These are phyloP conservation scores for Pentalonia nigronervosa DNA, from an alignment of 1,140 invertebrate genomes.

Conservation along the genomic window DNA sequence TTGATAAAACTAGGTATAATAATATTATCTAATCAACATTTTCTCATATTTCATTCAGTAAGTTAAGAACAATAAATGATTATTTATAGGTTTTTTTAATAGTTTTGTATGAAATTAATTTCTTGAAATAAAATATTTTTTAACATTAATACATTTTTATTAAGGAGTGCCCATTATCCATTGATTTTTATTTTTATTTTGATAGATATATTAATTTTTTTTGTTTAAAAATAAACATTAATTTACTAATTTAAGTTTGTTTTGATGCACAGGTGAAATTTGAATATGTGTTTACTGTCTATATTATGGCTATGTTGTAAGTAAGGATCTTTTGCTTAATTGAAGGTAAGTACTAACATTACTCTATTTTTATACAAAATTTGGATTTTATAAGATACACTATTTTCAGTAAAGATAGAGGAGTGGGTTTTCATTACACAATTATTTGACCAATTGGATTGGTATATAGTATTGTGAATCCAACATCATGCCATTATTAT, in stretches of 20 bases:
- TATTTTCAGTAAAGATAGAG: slow-evolving; percentile 47
- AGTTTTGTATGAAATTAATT: background rate
- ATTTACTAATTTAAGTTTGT: background rate
- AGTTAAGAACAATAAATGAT: background rate
- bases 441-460: slow-evolving; percentile 47
- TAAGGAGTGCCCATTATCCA: background rate
- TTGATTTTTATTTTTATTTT: background rate
- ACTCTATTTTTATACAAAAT: background rate
- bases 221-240: background rate
- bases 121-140: background rate
- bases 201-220: background rate
- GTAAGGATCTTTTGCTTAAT: background rate
- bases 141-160: background rate
- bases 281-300: background rate
- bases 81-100: background rate
- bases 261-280: background rate
- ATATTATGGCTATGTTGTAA: background rate
- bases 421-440: slow-evolving; percentile 40
- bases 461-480: slow-evolving; percentile 37
- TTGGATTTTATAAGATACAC: slow-evolving; percentile 39
- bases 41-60: too few relatives aligned
- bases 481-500: slow-evolving; percentile 41
- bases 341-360: background rate
- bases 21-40: too few relatives aligned
- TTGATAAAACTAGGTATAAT: background rate